Base-by-base conservation (phyloP, 2,888 invertebrate genomes). In the Xiphydria camelus region DNA sequence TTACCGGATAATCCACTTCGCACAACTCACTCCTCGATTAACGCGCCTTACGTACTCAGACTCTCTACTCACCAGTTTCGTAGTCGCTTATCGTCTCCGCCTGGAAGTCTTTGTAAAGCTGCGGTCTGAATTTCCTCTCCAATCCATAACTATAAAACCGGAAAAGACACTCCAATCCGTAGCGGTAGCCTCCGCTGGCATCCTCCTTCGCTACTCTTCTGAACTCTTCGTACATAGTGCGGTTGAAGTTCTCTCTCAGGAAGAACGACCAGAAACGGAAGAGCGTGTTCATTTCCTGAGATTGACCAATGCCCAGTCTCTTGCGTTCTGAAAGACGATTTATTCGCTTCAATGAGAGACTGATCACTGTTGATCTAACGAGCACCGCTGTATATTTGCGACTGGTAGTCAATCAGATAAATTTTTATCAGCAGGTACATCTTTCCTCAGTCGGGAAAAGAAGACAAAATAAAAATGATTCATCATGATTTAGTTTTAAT, bases 211-310 rank as follows among this genome's bases (percentile, higher is more conserved):
- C 96, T 49, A 95, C 76, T 15, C 83, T 81, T 66, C 88, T 86
- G 78, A 99, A 99, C 78, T 99, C 98, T 62, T 89, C 88, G 77
- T 97, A 99, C 98, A 99, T 99, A 57, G 87, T 94, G 62, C 91
- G 86, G 78, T 99, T 99, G 79, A 96, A 99, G 74, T 98, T 95
- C 75, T 98, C 97, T 49, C 99, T 80, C 54, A 99, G 81, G 83
- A 99, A 99, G 84, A 98, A 98, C 20, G 98, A 98, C 99, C 99
- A 99, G 81, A 99, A 99, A 51, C 99, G 83, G 82, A 96, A 99
- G 38, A 99, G 81, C 0, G 99, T 99, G 78, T 99, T 99, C 98
- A 99, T 99, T 79, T 99, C 99, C 70, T 94, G 94, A 4, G 95
- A 95, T 70, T 91, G 91, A 0, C 98, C 98, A 64, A 88, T 88